Evolutionary conservation across 2,797 vertebrate species (phyloP), one percentile per base, ranked within the genome.

Genomic region (Florisuga fusca): DNA sequence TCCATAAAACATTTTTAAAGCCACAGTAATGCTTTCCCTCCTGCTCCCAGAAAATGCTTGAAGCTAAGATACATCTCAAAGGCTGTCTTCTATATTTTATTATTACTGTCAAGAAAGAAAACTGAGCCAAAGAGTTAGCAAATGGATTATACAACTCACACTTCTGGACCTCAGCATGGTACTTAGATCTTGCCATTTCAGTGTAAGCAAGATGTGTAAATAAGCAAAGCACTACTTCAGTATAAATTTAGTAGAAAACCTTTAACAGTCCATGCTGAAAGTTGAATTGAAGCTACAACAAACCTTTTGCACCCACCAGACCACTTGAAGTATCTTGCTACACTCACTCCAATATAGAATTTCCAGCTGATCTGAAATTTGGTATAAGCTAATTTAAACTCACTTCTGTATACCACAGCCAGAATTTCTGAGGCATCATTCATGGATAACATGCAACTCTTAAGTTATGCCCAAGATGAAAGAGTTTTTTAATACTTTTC

Each of bases 131-230:
- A 54, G 45, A 50, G 34, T 54, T 38, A 48, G 34, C 25, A 88
- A 85, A 74, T 29, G 9, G 7, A 29, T 84, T 89, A 75, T 9
- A 64, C 29, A 78, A 57, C 50, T 83, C 45, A 36, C 22, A n/a
- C 15, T 85, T 63, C 46, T 50, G 9, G 22, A 85, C n/a, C 25
- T 58, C 36, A 68, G 0, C 0, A 0, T 31, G 20, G 33, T 87
- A 79, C 69, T 79, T 25, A 18, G 84, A 34, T 36, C 68, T 61
- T 46, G 46, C 26, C 18, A 43, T 62, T 67, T 73, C 74, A 87
- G 6, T 6, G 10, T 36, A 53, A 67, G 29, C 5, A 12, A 10
- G 8, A 68, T 57, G 66, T 1, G 12, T 41, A 89, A 87, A 72
- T 23, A 92, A 92, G 66, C 25, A 46, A 89, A 87, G 38, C 23